Conservation (phyloP, 2,113 vertebrate genomes). For the Oenanthe melanoleuca region DNA sequence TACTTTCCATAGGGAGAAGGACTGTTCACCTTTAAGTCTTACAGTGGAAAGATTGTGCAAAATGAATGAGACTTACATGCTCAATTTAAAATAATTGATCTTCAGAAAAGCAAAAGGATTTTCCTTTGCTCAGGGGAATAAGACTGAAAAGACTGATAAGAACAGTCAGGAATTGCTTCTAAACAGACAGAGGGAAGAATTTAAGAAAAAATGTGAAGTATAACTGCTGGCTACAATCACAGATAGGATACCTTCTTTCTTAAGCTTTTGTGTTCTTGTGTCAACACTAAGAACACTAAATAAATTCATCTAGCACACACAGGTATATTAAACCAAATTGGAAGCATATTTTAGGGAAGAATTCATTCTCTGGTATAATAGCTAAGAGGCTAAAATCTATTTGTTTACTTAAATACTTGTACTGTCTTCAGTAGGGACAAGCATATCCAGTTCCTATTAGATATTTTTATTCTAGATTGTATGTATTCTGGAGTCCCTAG, state of each 20-base stretch:
- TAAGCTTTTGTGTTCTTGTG: not conserved
- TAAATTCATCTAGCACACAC: not conserved
- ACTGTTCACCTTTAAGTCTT: not conserved
- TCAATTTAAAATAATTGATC: constrained; percentile 29
- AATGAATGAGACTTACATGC: not conserved
- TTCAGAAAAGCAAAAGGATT: constrained; percentile 8
- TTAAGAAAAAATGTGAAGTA: not conserved
- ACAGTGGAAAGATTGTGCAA: not conserved
- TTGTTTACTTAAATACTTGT: not conserved
- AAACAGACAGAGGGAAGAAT: not conserved
- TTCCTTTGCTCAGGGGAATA: constrained; percentile 10
- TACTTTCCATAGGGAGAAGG: not conserved
- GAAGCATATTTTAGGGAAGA: not conserved
- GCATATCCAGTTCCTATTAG: constrained; percentile 1
- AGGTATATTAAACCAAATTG: not conserved
- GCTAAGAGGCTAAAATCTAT: not conserved
- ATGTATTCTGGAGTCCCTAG: not conserved
- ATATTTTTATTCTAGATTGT: not conserved
- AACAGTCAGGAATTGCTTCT: constrained; percentile 1
- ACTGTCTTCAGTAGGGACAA: not conserved
- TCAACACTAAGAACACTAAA: not conserved
- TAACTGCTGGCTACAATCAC: not conserved
- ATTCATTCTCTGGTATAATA: not conserved
- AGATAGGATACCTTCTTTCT: not conserved
- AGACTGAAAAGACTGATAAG: constrained; percentile 4